Percentiles rank a stretch among this genome's conserved stretches.
These are phyloP conservation scores for Spodoptera picta DNA, from an alignment of 2,888 invertebrate genomes.

Conservation along the genomic window DNA sequence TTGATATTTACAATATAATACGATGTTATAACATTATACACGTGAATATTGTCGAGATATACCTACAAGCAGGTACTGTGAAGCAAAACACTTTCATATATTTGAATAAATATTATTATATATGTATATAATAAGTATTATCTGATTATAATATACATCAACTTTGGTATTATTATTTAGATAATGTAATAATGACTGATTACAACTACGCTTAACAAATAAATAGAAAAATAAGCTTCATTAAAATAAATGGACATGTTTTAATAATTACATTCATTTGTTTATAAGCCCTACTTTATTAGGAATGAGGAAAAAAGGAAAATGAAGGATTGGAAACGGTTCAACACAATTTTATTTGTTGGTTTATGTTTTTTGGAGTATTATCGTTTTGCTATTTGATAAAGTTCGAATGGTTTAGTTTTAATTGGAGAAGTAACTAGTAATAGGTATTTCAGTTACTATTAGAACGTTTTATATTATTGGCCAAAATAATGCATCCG, in stretches of 20 bases:
- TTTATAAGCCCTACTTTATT: not conserved
- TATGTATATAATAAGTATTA: conserved; percentile 26
- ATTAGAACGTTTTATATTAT: too few species aligned
- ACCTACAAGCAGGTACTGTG: conserved; percentile 81
- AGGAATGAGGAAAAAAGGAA: too few species aligned
- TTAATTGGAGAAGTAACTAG: too few species aligned
- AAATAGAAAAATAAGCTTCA: conserved; percentile 59
- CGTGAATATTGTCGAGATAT: conserved; percentile 77
- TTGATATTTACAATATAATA: conserved; percentile 59
- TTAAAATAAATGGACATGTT: conserved; percentile 51
- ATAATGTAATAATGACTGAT: conserved; percentile 35
- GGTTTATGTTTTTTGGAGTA: too few species aligned
- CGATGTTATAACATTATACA: conserved; percentile 54
- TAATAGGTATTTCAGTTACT: too few species aligned
- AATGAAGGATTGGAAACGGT: too few species aligned
- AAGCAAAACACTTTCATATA: conserved; percentile 68
- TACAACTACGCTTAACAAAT: conserved; percentile 49
- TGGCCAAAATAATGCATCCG: too few species aligned
- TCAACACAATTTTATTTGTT: too few species aligned
- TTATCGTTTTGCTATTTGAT: too few species aligned
- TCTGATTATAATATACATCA: conserved; percentile 43
- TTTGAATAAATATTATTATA: conserved; percentile 32
- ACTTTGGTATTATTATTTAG: conserved; percentile 34
- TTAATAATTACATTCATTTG: conserved; percentile 16
- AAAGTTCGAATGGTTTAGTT: too few species aligned